These are phyloP conservation scores for Pituophis catenifer DNA, from an alignment of 2,113 vertebrate genomes.

Conservation along the genomic window DNA sequence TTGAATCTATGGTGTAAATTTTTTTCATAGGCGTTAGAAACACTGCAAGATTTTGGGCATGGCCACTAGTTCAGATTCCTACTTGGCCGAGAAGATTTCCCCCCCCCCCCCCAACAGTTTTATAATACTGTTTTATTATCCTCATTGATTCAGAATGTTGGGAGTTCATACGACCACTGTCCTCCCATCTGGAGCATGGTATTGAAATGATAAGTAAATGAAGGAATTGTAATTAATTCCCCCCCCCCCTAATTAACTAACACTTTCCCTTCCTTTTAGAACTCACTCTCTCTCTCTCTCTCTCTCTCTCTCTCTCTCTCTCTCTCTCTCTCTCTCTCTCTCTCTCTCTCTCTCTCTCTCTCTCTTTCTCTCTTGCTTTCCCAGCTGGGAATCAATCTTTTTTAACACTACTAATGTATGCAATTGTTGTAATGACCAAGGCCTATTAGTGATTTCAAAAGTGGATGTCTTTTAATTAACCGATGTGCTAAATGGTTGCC, in stretches of 20 bases:
- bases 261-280: constrained; percentile 22
- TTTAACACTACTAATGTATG: constrained; percentile 24
- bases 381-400: constrained; percentile 26
- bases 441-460: constrained; percentile 34
- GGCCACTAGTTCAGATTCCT: not conserved
- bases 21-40: not conserved
- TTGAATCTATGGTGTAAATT: too few relatives aligned
- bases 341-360: too few relatives aligned
- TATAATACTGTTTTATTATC: not conserved
- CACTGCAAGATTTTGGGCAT: not conserved
- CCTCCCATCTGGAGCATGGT: not conserved
- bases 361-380: not conserved
- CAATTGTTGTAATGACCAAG: constrained; percentile 23
- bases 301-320: too few relatives aligned
- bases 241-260: constrained; percentile 23
- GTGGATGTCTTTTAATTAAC: constrained; percentile 24
- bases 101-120: not conserved
- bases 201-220: not conserved
- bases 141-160: not conserved
- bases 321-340: not conserved
- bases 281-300: too few relatives aligned
- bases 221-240: constrained; percentile 2
- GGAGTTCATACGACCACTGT: not conserved
- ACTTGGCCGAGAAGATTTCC: not conserved
- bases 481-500: constrained; percentile 43